Evolutionary conservation across 2,888 invertebrate genomes (phyloP), one percentile per base, ranked within the genome.

Genomic region (Mellilla xanthometata): DNA sequence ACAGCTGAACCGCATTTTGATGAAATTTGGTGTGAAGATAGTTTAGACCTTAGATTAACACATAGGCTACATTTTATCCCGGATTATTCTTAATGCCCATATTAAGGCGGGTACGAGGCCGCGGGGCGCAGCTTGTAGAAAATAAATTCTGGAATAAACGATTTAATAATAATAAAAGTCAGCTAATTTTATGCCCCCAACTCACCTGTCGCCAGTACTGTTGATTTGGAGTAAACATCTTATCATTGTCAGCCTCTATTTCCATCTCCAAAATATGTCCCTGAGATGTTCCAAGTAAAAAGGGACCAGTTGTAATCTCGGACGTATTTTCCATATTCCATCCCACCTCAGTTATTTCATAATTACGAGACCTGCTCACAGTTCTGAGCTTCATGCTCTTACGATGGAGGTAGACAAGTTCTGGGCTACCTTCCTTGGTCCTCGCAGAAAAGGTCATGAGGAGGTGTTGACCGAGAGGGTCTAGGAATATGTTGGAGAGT

Each of bases 221-320:
- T 63, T 96, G 95, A 43, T 82, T 81, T 0, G 93, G 93, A 39
- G 94, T 94, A 72, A 96, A 96, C 76, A 96, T 93, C 71, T 94
- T 94, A 49, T 98, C 97, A 51, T 94, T 95, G 39, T 95, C 95
- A 7, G 94, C 90, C 11, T 93, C 93, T 36, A 98, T 91, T 76
- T 98, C 97, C 0, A 96, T 96, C 83, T 98, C 98, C 78, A 97
- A 93, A 51, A 98, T 95, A 30, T 96, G 88, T 0, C 98, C 98
- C 72, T 95, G 95, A 0, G 95, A 95, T 0, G 97, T 98, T 3
- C 98, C 98, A 30, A 98, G 73, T 27, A 99, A 84, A 62, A 99
- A 97, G 0, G 96, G 93, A 0, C 96, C 96, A 0, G 97, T 96
- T 0, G 93, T 91, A 1, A 73, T 80, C 47, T 94, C 93, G 0